Evolutionary conservation across 2,797 vertebrate species (phyloP), one percentile per base, ranked within the genome.

Genomic region (Lutjanus argentimaculatus): DNA sequence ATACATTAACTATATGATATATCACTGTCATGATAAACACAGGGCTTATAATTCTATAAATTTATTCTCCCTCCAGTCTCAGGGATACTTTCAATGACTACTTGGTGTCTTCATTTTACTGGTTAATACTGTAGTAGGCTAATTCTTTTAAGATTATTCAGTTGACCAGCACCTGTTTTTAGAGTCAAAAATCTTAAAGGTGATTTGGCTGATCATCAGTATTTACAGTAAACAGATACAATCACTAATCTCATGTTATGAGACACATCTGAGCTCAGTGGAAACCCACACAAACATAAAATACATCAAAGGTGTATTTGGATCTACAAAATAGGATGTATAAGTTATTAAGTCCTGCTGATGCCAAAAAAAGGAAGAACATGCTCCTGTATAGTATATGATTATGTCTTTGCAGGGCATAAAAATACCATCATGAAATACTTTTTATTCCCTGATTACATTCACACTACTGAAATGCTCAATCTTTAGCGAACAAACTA

Each of bases 401-500:
- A 45, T 55, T 66, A 14, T 65, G 16, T 71, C 21, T 51, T 55
- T 56, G 4, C 36, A n/a, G 55, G 30, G 3, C 15, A 49, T 30
- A 42, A n/a, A 76, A 40, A 73, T 52, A 40, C 5, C 14, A 21
- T 17, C 42, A 8, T 64, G 17, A 19, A 55, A 25, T 25, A 25
- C 40, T 51, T 43, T 25, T 7, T 42, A n/a, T 76, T 73, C 7
- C 30, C 22, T 79, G 15, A 30, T 43, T 83, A 10, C 8, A 64
- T 59, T 75, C 52, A 69, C 53, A 65, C 9, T 46, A 77, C 66
- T 61, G 13, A 80, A 61, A 67, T 42, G 55, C 64, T 75, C 25
- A 63, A 25, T 65, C 17, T 71, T 2, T 30, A 55, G 57, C 19
- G 25, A 66, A 45, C 63, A 67, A 61, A 73, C 62, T 64, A 16